Percentiles rank a stretch among this genome's conserved stretches.
Evolutionary conservation across 2,797 vertebrate genomes (phyloP).

Genomic region (Pangasius mekongensis): DNA sequence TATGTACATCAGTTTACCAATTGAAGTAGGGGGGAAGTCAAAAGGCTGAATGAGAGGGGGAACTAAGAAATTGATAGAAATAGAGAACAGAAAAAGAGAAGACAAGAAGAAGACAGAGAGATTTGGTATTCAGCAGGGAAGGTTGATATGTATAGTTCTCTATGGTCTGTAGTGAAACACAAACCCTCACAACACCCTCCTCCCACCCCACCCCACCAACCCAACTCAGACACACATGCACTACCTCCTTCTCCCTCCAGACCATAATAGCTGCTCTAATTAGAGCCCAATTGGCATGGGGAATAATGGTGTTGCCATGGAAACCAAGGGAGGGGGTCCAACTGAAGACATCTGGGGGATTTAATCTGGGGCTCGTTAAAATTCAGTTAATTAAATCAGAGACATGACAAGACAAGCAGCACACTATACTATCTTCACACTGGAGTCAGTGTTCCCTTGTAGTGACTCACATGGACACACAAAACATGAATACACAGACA

Average conservation of each 20-base stretch:
- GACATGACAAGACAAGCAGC: conserved; percentile 71
- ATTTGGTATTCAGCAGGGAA: conserved; percentile 29
- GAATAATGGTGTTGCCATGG: conserved; percentile 79
- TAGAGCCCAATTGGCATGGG: conserved; percentile 80
- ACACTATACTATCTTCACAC: conserved; percentile 61
- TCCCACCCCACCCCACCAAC: conserved; percentile 56
- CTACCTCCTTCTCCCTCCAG: conserved; percentile 73
- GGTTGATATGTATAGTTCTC: conserved; percentile 38
- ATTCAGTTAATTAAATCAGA: conserved; percentile 84
- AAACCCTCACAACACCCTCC: neutral
- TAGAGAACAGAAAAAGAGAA: conserved; percentile 63
- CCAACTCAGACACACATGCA: conserved; percentile 56
- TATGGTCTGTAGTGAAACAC: conserved; percentile 34
- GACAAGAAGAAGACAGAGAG: conserved; percentile 27
- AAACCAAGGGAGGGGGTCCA: conserved; percentile 72
- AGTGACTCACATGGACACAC: conserved; percentile 38
- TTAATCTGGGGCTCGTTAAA: conserved; percentile 83
- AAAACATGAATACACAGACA: conserved; percentile 29
- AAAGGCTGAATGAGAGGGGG: conserved; percentile 98
- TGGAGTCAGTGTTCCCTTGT: conserved; percentile 60
- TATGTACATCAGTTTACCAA: conserved; percentile 96
- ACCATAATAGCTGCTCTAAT: conserved; percentile 86
- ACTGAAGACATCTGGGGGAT: conserved; percentile 82
- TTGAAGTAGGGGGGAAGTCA: conserved; percentile 96
- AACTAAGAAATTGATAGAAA: conserved; percentile 71